phyloP scores from a whole-genome alignment of 2,113 vertebrate species.

The Pachycephala philippinensis region DNA sequence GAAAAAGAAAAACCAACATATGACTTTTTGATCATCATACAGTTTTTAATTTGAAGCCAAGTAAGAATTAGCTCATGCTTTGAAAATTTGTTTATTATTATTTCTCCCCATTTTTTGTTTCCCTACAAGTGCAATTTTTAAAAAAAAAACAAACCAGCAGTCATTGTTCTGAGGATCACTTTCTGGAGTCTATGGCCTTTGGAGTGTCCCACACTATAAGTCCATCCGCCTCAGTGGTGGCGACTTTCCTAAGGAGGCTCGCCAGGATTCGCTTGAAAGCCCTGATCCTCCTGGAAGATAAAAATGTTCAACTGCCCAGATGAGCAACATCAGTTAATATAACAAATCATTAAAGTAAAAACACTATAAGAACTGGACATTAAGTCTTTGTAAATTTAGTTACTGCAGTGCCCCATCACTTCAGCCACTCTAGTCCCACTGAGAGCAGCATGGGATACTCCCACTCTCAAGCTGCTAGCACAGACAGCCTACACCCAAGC shows the following conservation, averaged over 20 bases:
- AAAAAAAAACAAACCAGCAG: neutral
- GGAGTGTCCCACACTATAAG: neutral
- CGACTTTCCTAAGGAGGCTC: neutral
- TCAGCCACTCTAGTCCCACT: neutral
- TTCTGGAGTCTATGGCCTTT: neutral
- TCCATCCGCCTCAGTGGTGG: neutral
- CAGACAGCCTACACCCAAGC: neutral
- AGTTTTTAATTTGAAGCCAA: neutral
- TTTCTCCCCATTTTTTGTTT: neutral
- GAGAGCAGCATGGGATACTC: neutral
- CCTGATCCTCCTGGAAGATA: neutral
- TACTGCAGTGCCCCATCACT: neutral
- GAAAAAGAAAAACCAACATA: neutral
- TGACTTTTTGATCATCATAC: neutral
- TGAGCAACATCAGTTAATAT: neutral
- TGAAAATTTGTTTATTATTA: neutral
- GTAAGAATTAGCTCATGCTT: neutral
- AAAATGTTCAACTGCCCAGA: neutral
- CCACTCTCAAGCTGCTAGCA: neutral
- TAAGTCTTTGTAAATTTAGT: neutral
- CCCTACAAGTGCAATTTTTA: neutral
- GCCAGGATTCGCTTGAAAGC: neutral
- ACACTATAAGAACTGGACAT: neutral
- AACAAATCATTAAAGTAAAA: neutral
- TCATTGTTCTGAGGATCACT: neutral